A percentile compares a stretch with the other conserved stretches of the same genome.
phyloP scores from a whole-genome alignment of 2,113 vertebrate genomes.

The Labrus mixtus region DNA sequence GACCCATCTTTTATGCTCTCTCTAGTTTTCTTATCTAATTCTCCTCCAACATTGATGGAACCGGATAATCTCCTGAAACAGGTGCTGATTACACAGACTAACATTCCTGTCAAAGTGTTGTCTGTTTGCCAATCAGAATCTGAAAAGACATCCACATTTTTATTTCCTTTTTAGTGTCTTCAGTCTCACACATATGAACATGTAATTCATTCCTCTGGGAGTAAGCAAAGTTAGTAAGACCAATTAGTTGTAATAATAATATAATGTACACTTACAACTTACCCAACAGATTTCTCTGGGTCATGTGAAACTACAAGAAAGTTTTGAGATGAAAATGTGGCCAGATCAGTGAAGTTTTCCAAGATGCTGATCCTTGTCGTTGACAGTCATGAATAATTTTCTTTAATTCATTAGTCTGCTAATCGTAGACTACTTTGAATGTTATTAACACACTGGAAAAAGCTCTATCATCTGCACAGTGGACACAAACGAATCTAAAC shows the following conservation, averaged over 20 bases:
- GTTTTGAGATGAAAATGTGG: too few species aligned
- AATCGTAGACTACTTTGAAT: too few species aligned
- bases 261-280: neutral
- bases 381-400: too few species aligned
- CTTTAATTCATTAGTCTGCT: too few species aligned
- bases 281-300: neutral
- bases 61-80: conserved; percentile 9
- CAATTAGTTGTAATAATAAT: too few species aligned
- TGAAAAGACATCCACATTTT: neutral
- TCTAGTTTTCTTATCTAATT: neutral
- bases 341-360: too few species aligned
- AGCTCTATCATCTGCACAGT: too few species aligned
- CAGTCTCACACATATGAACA: neutral
- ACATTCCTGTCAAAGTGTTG: neutral
- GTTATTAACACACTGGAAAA: too few species aligned
- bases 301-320: neutral
- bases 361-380: too few species aligned
- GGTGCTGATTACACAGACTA: neutral
- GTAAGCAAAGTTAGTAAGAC: neutral
- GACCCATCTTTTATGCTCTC: conserved; percentile 11
- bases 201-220: neutral
- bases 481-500: too few species aligned
- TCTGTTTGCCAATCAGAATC: neutral
- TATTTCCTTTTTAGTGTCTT: neutral
- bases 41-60: neutral